These are phyloP conservation scores for Sylvia atricapilla DNA, from an alignment of 2,113 vertebrate genomes.

Conservation along the genomic window DNA sequence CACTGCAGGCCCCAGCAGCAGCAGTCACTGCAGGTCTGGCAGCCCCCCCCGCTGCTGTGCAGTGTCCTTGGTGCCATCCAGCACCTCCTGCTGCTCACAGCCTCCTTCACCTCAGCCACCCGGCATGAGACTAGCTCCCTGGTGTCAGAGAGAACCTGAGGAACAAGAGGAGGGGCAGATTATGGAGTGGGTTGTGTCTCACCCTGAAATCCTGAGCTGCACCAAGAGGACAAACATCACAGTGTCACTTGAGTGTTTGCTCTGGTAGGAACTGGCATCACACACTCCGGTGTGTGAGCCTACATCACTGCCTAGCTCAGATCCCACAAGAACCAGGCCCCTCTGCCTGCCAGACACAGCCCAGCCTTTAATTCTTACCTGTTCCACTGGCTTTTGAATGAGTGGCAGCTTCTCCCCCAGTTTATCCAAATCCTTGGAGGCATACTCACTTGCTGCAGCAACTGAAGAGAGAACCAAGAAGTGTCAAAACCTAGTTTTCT, in stretches of 20 bases:
- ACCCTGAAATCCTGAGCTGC: not conserved
- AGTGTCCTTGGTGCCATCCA: slow-evolving; percentile 61
- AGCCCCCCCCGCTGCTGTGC: slow-evolving; percentile 74
- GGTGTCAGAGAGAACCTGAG: slow-evolving; percentile 78
- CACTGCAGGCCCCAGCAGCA: slow-evolving; percentile 42
- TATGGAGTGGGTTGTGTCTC: accelerated
- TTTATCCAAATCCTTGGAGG: slow-evolving; percentile 81
- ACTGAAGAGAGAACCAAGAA: slow-evolving; percentile 55
- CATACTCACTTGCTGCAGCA: slow-evolving; percentile 76
- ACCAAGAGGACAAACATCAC: not conserved
- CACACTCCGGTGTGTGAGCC: not conserved
- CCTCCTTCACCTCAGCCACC: slow-evolving; percentile 76
- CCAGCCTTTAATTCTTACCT: slow-evolving; percentile 70
- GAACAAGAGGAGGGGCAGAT: not conserved
- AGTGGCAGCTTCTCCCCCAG: slow-evolving; percentile 83
- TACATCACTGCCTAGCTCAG: not conserved
- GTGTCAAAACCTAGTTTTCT: accelerated
- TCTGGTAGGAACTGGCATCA: not conserved
- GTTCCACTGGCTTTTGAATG: slow-evolving; percentile 82
- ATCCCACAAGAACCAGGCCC: not conserved
- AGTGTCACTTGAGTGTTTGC: not conserved
- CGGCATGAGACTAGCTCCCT: slow-evolving; percentile 63
- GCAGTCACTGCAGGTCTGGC: slow-evolving; percentile 72
- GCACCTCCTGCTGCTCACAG: slow-evolving; percentile 44
- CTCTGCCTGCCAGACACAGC: not conserved